Conservation (phyloP, 92 coral and sea anemone genomes). For the Galaxea fascicularis region DNA sequence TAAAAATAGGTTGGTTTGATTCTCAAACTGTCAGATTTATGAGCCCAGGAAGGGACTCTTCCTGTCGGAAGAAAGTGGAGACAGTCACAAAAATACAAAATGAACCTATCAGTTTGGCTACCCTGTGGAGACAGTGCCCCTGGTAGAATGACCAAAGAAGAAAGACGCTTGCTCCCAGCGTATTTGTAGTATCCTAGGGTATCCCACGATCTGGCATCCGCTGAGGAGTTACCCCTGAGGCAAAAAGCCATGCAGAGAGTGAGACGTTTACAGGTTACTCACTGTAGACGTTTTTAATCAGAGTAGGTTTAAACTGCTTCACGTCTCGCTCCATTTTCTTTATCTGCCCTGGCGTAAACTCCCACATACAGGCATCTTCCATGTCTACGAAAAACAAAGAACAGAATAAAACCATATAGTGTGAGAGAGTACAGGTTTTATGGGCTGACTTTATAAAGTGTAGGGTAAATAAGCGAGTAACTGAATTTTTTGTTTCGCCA, state of each 20-base stretch:
- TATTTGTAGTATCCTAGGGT: too few relatives aligned
- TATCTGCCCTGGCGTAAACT: conserved; percentile 87
- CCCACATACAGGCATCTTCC: conserved; percentile 82
- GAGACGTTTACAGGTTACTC: conserved; percentile 22
- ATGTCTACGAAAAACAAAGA: conserved; percentile 45
- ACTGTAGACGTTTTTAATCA: conserved; percentile 77
- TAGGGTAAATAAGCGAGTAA: too few relatives aligned
- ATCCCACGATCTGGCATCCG: background rate
- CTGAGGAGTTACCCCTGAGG: background rate
- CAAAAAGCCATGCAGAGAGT: background rate
- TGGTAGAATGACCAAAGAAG: too few relatives aligned
- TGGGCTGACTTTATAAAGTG: background rate
- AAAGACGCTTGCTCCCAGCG: too few relatives aligned
- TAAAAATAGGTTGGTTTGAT: too few relatives aligned
- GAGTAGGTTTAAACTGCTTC: conserved; percentile 69
- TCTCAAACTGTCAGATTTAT: too few relatives aligned
- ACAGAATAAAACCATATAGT: background rate
- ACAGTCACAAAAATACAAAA: too few relatives aligned
- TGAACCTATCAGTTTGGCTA: too few relatives aligned
- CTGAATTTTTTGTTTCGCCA: too few relatives aligned
- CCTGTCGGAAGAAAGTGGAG: too few relatives aligned
- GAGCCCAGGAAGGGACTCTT: too few relatives aligned
- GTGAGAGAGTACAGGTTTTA: background rate
- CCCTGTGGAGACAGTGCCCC: too few relatives aligned
- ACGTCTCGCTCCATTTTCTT: conserved; percentile 76